Evolutionary conservation across 2,797 vertebrate genomes (phyloP), one percentile per base, ranked within the genome.

Genomic region (Acrossocheilus fasciatus): DNA sequence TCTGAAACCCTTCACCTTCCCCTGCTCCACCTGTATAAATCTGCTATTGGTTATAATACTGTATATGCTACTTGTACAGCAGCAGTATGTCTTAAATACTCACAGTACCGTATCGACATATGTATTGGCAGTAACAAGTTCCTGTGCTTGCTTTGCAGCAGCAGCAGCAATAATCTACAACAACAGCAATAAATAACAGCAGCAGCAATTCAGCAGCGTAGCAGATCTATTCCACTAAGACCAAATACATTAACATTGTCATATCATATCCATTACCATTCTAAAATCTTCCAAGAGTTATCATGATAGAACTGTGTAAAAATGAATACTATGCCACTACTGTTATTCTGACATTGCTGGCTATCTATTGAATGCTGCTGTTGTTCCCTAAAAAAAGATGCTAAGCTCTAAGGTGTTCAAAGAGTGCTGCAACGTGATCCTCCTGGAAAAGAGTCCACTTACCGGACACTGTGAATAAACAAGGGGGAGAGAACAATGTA

Each of bases 351-450:
- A 36, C 17, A 81, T 50, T 26, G 30, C 43, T 50, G 81, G n/a
- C 50, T 41, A 57, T 72, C 8, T 74, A 62, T 39, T 62, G 39
- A 83, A 74, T 74, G 6, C 54, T 74, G 18, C 17, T 59, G 26
- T 34, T 73, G 52, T 59, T 62, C n/a, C 68, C 70, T 20, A 66
- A 75, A 81, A 81, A 74, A 62, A 74, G 2, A 45, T 20, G 30
- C 59, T 64, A 66, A 83, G 57, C 57, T 64, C 82, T 36, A 36
- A 66, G 15, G 1, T 64, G 72, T 68, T 52, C 23, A 34, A 41
- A 23, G 62, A 81, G 59, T 8, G n/a, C 26, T 50, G 72, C 41
- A 82, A 86, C 18, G n/a, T 74, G 76, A 86, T 86, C 68, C 57
- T 47, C 36, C 41, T 57, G 47, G 47, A 70, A 85, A 78, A 77